Base-by-base conservation (phyloP, 2,113 vertebrate genomes). In the Pimephales promelas region DNA sequence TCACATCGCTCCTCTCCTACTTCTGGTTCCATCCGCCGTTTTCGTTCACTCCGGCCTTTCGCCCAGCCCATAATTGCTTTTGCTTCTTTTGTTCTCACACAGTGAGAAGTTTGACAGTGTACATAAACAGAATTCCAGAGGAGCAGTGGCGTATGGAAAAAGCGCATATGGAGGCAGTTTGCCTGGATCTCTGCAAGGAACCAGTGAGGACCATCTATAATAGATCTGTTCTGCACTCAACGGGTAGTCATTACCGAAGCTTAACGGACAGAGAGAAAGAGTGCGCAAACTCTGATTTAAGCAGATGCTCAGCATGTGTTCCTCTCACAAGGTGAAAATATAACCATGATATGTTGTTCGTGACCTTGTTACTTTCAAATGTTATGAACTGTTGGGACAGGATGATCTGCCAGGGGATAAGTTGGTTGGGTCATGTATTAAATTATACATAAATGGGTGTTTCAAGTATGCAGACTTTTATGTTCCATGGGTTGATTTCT, bases 71-170 rank as follows among this genome's bases (percentile, higher is more conserved):
- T 28, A 52, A 77, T 59, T 36, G 16, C 74, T 71, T 34, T 78
- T 52, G 45, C 40, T 68, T 86, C 83, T 79, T 66, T 85, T 64
- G 66, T 77, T 87, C 84, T 86, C 80, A 81, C 82, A 16, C 11
- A 92, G 89, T 90, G 91, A 92, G 90, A 90, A 91, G 89, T 93
- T 89, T 93, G 92, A 93, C 91, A 93, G 92, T 91, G 91, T 89
- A 92, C 90, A 93, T 92, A 93, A 93, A 92, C 87, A 77, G 88
- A 92, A 92, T 92, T 92, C 92, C 92, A 92, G 89, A 90, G 89
- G 86, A 92, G 90, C 90, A 88, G 90, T 87, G 82, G 92, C 88
- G 89, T 87, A 88, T 90, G 90, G 90, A 93, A 91, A 91, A 91
- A 90, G 84, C 87, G 91, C 92, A 94, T 93, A 90, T 93, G 92